Conservation (phyloP, 2,888 invertebrate genomes). For the Phlogophora meticulosa region DNA sequence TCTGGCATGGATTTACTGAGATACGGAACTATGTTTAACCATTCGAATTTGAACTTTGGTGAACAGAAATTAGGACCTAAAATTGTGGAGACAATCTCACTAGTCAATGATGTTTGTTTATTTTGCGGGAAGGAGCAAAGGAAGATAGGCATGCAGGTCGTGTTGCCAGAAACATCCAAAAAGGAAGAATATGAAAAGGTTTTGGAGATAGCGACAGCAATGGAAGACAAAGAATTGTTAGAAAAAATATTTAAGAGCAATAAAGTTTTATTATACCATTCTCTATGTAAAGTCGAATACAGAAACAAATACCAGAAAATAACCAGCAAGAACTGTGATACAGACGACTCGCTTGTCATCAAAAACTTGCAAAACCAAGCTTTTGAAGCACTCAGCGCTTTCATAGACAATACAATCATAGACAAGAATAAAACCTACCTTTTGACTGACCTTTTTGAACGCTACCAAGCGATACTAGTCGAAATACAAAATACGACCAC, state of each 20-base stretch:
- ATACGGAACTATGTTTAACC: conserved; percentile 16
- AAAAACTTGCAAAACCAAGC: conserved; percentile 20
- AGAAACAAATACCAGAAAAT: conserved; percentile 37
- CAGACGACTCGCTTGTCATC: conserved; percentile 20
- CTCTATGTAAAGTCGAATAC: conserved; percentile 29
- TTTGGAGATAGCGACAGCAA: conserved; percentile 1
- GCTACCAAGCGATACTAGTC: conserved; percentile 28
- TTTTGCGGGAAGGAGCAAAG: conserved; percentile 28
- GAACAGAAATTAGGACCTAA: conserved; percentile 5
- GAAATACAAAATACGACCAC: conserved; percentile 30
- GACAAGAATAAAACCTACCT: conserved; percentile 29
- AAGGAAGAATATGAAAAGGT: conserved; percentile 3
- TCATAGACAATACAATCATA: conserved; percentile 37
- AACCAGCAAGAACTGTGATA: conserved; percentile 21
- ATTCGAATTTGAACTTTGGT: conserved; percentile 6
- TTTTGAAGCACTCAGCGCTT: conserved; percentile 28
- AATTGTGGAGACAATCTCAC: not conserved
- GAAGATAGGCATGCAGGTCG: conserved; percentile 22
- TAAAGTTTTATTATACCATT: not conserved
- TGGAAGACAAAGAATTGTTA: conserved; percentile 20
- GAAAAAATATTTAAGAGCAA: not conserved
- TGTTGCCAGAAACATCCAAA: not conserved
- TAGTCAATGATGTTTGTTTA: conserved; percentile 11
- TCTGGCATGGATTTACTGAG: conserved; percentile 31
- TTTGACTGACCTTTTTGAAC: conserved; percentile 32